Percentiles rank a stretch among this genome's conserved stretches.
These are phyloP conservation scores for Turritopsis dohrnii DNA, from an alignment of 30 jellyfish, hydroid and myxozoan genomes.

Conservation along the genomic window DNA sequence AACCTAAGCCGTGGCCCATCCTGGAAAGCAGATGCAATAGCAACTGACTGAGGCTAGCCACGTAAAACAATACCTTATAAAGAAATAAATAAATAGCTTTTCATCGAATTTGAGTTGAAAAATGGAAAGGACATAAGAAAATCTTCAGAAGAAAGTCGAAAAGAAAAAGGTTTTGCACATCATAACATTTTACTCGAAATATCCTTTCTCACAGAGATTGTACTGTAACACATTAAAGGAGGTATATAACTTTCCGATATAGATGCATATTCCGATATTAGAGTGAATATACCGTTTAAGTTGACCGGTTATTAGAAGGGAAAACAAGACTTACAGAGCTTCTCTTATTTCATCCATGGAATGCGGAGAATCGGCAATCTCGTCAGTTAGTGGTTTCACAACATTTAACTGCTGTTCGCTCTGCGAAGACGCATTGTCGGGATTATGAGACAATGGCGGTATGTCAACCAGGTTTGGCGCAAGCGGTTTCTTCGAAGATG, in stretches of 20 bases:
- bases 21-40: too few species aligned
- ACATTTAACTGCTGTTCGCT: neutral
- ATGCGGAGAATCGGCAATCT: neutral
- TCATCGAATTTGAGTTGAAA: too few species aligned
- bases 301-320: too few species aligned
- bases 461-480: neutral
- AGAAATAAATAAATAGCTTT: too few species aligned
- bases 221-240: too few species aligned
- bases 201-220: neutral
- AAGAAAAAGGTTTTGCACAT: too few species aligned
- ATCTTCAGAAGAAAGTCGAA: neutral
- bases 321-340: constrained; percentile 11
- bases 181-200: neutral
- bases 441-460: neutral
- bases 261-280: too few species aligned
- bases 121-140: neutral
- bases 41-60: too few species aligned
- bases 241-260: too few species aligned
- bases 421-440: neutral
- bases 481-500: neutral
- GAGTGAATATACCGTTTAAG: too few species aligned
- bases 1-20: too few species aligned
- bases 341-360: constrained; percentile 16
- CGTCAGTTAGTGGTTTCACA: neutral
- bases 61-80: too few species aligned